These are phyloP conservation scores for Taurulus bubalis DNA, from an alignment of 2,113 vertebrate genomes.

Conservation along the genomic window DNA sequence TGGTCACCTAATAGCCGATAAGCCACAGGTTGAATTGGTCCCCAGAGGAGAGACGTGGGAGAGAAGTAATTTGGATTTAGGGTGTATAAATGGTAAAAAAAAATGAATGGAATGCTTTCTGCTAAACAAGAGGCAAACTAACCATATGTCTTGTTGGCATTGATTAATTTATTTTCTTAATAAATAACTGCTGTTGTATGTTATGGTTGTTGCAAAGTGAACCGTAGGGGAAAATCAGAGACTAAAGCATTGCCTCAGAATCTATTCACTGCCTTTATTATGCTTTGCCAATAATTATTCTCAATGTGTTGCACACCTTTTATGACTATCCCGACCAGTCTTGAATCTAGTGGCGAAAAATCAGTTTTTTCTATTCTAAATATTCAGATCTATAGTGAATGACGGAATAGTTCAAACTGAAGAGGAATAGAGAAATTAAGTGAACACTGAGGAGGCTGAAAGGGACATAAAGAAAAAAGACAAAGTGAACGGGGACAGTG, in stretches of 20 bases:
- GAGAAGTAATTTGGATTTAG: constrained; percentile 5
- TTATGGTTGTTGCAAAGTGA: background rate
- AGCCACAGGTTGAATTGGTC: constrained; percentile 17
- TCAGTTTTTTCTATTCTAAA: background rate
- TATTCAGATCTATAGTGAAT: background rate
- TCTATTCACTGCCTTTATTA: background rate
- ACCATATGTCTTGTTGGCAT: background rate
- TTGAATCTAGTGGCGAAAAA: background rate
- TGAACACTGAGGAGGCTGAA: background rate
- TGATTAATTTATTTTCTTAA: background rate
- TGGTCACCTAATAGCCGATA: constrained; percentile 31
- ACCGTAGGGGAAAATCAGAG: background rate
- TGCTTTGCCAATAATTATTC: background rate
- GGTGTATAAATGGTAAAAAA: background rate
- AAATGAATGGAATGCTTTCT: background rate
- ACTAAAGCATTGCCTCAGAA: background rate
- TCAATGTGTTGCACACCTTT: background rate
- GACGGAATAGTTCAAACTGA: background rate
- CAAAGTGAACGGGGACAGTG: constrained; percentile 11
- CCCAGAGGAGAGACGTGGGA: background rate
- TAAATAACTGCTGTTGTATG: background rate
- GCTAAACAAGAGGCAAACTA: background rate
- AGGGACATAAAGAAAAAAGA: constrained; percentile 24
- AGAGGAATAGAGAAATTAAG: constrained; percentile 3
- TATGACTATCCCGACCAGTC: background rate